Evolutionary conservation across 1,140 invertebrate genomes (phyloP).

Genomic region (Lucilia sericata): DNA sequence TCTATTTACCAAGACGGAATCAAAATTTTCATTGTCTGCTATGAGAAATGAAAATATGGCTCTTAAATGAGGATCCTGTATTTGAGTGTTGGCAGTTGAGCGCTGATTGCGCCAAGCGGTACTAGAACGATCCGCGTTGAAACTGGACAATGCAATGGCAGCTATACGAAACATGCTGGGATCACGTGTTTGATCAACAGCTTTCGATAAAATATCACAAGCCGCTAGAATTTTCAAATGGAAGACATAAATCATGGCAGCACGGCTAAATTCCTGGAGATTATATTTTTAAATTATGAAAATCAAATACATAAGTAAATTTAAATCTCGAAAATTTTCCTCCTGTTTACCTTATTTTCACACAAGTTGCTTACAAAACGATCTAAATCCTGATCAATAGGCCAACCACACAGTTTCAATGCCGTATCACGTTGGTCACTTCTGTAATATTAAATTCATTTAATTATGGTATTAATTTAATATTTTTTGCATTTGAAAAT

Average conservation of each 20-base stretch:
- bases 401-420: conserved; percentile 89
- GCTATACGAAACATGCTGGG: conserved; percentile 74
- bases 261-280: conserved; percentile 76
- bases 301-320: background rate
- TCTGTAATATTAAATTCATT: conserved; percentile 65
- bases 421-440: conserved; percentile 83
- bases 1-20: conserved; percentile 80
- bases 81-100: conserved; percentile 75
- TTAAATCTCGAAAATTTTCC: background rate
- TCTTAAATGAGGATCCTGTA: conserved; percentile 89
- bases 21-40: conserved; percentile 81
- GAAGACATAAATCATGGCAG: conserved; percentile 91
- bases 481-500: background rate
- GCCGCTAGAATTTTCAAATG: conserved; percentile 86
- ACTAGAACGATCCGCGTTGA: conserved; percentile 81
- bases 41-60: conserved; percentile 94
- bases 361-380: conserved; percentile 59
- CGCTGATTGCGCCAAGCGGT: conserved; percentile 88
- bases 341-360: conserved; percentile 53
- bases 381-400: conserved; percentile 72
- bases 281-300: conserved; percentile 48
- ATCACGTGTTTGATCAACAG: conserved; percentile 69
- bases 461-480: no score
- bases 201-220: conserved; percentile 85
- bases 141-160: conserved; percentile 91